These are phyloP conservation scores for Tetraodon nigroviridis DNA, from an alignment of 2,113 vertebrate genomes.

Conservation along the genomic window DNA sequence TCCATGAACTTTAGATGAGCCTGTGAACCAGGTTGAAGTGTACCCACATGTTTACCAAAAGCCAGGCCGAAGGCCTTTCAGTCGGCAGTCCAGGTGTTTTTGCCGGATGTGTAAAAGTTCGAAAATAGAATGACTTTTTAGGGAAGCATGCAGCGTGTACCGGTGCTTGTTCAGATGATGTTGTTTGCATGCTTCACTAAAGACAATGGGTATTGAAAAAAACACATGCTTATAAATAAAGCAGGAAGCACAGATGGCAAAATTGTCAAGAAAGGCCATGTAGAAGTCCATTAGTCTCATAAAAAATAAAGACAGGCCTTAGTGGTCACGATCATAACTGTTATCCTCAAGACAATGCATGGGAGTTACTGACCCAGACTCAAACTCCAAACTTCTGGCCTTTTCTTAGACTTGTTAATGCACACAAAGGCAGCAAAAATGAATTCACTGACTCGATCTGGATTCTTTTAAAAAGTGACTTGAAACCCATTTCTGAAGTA, in stretches of 20 bases:
- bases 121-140: too few relatives aligned
- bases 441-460: constrained; percentile 25
- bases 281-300: constrained; percentile 75
- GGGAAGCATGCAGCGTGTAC: too few relatives aligned
- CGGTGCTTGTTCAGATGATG: too few relatives aligned
- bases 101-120: too few relatives aligned
- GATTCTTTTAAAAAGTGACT: constrained; percentile 23
- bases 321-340: constrained; percentile 38
- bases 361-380: constrained; percentile 54
- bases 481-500: constrained; percentile 21
- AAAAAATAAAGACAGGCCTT: constrained; percentile 69
- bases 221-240: background rate
- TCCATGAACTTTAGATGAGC: too few relatives aligned
- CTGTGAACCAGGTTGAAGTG: too few relatives aligned
- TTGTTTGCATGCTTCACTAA: too few relatives aligned
- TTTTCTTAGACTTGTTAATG: constrained; percentile 49
- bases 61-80: too few relatives aligned
- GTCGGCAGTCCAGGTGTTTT: too few relatives aligned
- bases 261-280: constrained; percentile 35
- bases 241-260: constrained; percentile 36
- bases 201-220: too few relatives aligned
- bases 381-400: constrained; percentile 40
- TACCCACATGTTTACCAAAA: too few relatives aligned
- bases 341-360: constrained; percentile 51
- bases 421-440: constrained; percentile 31